phyloP scores from a whole-genome alignment of 1,140 invertebrate genomes.

The Choristoneura fumiferana region DNA sequence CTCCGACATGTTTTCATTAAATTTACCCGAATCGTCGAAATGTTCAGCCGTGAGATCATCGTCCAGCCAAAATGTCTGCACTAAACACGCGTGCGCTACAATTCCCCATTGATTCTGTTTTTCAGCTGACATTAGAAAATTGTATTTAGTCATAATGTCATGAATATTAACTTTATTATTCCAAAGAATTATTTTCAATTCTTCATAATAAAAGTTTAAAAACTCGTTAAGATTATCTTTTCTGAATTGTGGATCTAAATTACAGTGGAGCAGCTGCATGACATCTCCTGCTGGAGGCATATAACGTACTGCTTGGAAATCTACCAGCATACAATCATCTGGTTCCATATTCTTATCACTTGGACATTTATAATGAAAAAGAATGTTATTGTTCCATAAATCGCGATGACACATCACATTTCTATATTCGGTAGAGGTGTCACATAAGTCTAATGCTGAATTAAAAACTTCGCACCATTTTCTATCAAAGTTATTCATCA shows the following conservation, averaged over 20 bases:
- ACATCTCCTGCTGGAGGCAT: slow-evolving; percentile 80
- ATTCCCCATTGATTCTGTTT: slow-evolving; percentile 55
- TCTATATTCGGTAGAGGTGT: slow-evolving; percentile 38
- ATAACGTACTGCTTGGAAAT: slow-evolving; percentile 80
- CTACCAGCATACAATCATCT: slow-evolving; percentile 78
- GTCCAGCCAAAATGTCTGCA: slow-evolving; percentile 58
- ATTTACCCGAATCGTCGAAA: slow-evolving; percentile 48
- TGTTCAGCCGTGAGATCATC: slow-evolving; percentile 49
- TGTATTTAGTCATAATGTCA: slow-evolving; percentile 51
- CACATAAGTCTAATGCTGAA: slow-evolving; percentile 39
- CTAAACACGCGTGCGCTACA: slow-evolving; percentile 50
- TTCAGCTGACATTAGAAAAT: slow-evolving; percentile 66
- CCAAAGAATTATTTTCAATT: slow-evolving; percentile 58
- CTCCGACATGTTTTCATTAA: slow-evolving; percentile 50
- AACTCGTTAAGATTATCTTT: slow-evolving; percentile 64
- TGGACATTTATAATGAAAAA: slow-evolving; percentile 78
- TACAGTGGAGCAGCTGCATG: slow-evolving; percentile 61
- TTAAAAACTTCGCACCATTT: slow-evolving; percentile 54
- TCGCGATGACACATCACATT: slow-evolving; percentile 82
- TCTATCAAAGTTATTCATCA: slow-evolving; percentile 40
- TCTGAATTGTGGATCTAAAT: slow-evolving; percentile 54
- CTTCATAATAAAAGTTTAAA: slow-evolving; percentile 74
- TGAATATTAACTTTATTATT: slow-evolving; percentile 55
- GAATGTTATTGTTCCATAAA: slow-evolving; percentile 81
- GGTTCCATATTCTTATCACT: slow-evolving; percentile 35